Percentiles rank a stretch among this genome's conserved stretches.
These are phyloP conservation scores for Drosophila eugracilis DNA, from an alignment of 1,140 invertebrate genomes.

Conservation along the genomic window DNA sequence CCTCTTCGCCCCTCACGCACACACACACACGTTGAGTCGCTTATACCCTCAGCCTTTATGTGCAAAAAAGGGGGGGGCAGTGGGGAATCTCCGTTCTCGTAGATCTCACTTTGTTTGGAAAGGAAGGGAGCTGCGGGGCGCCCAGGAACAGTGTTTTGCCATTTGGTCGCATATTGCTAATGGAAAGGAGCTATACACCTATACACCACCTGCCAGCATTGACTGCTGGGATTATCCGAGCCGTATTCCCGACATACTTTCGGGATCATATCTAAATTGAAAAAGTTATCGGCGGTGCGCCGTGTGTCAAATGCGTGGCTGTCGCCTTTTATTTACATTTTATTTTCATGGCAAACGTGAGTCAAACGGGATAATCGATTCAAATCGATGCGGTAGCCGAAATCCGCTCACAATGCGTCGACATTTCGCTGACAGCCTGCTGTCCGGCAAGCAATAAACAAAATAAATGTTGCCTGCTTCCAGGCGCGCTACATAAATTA, in stretches of 20 bases:
- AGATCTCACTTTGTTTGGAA: constrained; percentile 28
- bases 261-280: constrained; percentile 55
- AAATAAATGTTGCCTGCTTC: constrained; percentile 60
- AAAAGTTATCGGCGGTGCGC: constrained; percentile 48
- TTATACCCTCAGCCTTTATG: constrained; percentile 44
- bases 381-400: constrained; percentile 33
- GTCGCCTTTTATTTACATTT: constrained; percentile 50
- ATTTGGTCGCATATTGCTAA: constrained; percentile 50
- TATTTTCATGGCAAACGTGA: constrained; percentile 53
- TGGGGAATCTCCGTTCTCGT: constrained; percentile 2
- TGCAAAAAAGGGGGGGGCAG: constrained; percentile 13
- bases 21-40: constrained; percentile 6
- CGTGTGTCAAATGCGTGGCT: constrained; percentile 41
- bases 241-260: constrained; percentile 34
- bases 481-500: constrained; percentile 70
- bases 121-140: constrained; percentile 10
- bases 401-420: constrained; percentile 15
- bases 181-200: constrained; percentile 21
- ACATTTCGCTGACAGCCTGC: constrained; percentile 56
- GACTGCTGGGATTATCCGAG: constrained; percentile 32
- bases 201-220: constrained; percentile 24
- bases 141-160: constrained; percentile 41
- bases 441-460: constrained; percentile 64
- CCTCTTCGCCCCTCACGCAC: not conserved
- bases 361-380: constrained; percentile 35